Evolutionary conservation across 2,888 invertebrate genomes (phyloP), one percentile per base, ranked within the genome.

Genomic region (Taphrorychus bicolor): DNA sequence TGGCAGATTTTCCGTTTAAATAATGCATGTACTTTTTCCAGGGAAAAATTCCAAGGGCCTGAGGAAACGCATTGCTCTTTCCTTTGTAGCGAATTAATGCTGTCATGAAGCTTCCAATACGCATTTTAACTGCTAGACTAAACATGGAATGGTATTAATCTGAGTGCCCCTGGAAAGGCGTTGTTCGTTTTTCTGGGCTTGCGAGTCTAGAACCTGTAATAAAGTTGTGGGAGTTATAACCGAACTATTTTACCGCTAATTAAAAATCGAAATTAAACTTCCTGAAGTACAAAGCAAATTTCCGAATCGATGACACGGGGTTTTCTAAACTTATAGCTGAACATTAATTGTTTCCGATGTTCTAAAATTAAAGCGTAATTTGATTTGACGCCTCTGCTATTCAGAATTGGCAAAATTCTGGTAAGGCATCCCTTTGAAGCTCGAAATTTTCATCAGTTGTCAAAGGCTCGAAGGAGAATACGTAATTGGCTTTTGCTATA

Each of bases 1-100:
- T 58, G 59, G 58, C 68, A 63, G 63, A 58, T 68, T 63, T 68
- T 59, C 57, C 59, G 45, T 63, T 59, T 68, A 68, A 68, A 68
- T 63, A 68, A 68, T 63, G 63, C 63, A 68, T 62, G 63, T 56
- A 19, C 23, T 59, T 51, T 68, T 63, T 54, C 21, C 42, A 9
- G n/a, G 5, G 49, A 48, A 56, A 59, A 63, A 57, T 67, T 51
- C 61, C 41, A 61, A 66, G 19, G 40, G 32, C 49, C 23, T n/a
- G 58, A 5, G 9, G 24, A 51, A 66, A 52, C 32, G 49, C 52
- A 62, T 58, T 19, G 32, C 32, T 32, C 32, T 32, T 32, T 32
- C 32, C 14, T 45, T 45, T 16, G 16, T 16, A 16, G 1, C 9
- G 45, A 17, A 9, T 45, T 45, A 45, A 14, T 17, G 45, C 32